Base-by-base conservation (phyloP, 2,113 vertebrate species). In the Pterocles burchelli region DNA sequence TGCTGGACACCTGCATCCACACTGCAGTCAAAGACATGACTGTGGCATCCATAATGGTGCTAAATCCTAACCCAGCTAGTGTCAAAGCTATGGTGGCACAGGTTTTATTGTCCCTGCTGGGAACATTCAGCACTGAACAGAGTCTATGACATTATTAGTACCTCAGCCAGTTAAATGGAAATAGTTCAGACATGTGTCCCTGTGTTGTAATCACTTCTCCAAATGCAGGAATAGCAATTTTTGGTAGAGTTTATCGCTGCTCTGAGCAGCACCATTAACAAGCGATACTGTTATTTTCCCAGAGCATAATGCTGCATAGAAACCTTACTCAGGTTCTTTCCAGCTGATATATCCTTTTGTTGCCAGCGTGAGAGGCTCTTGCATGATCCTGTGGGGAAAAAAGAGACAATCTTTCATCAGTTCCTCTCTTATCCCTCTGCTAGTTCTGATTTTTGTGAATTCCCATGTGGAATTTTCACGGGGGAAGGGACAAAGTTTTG, bases 221-320 rank as follows among this genome's bases (percentile, higher is more conserved):
- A 89, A 89, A 79, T 94, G 77, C 91, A 95, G 78, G 93, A 90
- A 77, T 49, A 87, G 95, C 83, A 81, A 6, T 72, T 96, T 91
- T 87, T 88, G 45, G n/a, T 89, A 24, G 57, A 77, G 70, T 88
- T 93, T 94, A 89, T 94, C 79, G 65, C 92, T 87, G 88, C 76
- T 97, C 85, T 93, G 92, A 84, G 92, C 54, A 90, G 49, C 49
- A 65, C 68, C 18, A 19, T 84, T 90, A 90, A 57, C 6, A 9
- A 90, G 71, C 31, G 88, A n/a, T 77, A 51, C 24, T 51, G 41
- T 78, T 43, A 65, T 88, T 86, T 91, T 95, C 68, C 71, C 61
- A 77, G 57, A 92, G 65, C 65, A 81, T 54, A 81, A 18, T 43
- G 46, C 76, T 93, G 46, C 33, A 24, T 17, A 66, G 90, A 92